phyloP scores from a whole-genome alignment of 2,797 vertebrate species.

The Denticeps clupeoides region DNA sequence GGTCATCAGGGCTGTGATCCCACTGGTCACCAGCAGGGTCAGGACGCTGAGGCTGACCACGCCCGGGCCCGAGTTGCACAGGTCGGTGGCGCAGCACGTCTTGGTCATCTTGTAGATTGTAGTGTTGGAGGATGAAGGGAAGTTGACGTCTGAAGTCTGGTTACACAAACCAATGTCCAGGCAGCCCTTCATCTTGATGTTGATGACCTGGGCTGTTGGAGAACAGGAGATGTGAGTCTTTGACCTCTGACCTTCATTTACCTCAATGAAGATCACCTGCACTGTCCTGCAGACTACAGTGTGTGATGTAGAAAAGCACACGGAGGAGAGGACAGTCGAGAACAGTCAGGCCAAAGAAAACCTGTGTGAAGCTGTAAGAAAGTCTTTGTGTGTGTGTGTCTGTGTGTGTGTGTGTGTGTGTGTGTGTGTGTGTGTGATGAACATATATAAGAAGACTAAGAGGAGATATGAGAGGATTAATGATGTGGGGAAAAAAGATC shows the following conservation, averaged over 20 bases:
- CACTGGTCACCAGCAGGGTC: conserved; percentile 32
- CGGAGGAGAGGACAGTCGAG: too few species aligned
- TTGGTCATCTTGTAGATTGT: conserved; percentile 33
- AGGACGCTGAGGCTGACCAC: conserved; percentile 22
- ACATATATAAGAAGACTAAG: too few species aligned
- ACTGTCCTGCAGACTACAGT: too few species aligned
- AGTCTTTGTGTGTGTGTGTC: too few species aligned
- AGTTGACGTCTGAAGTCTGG: rapidly evolving
- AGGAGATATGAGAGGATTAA: too few species aligned
- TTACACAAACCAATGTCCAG: conserved; percentile 24
- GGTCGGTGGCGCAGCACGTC: conserved; percentile 44
- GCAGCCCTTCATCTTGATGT: conserved; percentile 43
- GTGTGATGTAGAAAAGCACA: too few species aligned
- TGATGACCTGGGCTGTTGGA: neutral
- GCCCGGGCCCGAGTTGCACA: conserved; percentile 48
- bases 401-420: too few species aligned
- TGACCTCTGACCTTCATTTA: neutral
- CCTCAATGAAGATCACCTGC: too few species aligned
- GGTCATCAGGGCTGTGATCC: conserved; percentile 37
- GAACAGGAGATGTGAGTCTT: neutral
- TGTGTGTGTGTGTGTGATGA: too few species aligned
- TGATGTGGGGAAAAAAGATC: too few species aligned
- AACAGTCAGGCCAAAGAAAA: too few species aligned
- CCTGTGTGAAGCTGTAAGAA: too few species aligned
- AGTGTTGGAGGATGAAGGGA: neutral